These are phyloP conservation scores for Acleris emargana DNA, from an alignment of 2,888 invertebrate genomes.

Conservation along the genomic window DNA sequence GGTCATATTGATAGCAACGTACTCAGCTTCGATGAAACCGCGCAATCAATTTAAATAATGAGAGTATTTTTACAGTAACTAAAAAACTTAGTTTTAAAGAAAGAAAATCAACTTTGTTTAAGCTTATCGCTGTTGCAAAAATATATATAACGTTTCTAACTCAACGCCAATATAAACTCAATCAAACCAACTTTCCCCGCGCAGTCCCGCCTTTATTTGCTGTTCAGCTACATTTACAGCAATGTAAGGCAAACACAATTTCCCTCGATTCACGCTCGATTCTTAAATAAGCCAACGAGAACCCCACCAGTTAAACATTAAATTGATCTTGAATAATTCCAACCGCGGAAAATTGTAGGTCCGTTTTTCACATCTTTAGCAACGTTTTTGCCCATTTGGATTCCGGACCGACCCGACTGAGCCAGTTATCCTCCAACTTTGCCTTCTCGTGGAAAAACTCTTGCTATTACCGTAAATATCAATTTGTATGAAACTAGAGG, in stretches of 20 bases:
- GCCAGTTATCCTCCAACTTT: slow-evolving; percentile 77
- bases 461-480: slow-evolving; percentile 82
- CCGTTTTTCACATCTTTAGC: slow-evolving; percentile 72
- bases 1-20: too few species aligned
- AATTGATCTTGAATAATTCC: slow-evolving; percentile 70
- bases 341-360: slow-evolving; percentile 62
- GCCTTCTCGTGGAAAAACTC: slow-evolving; percentile 77
- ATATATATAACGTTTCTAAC: background rate
- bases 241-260: slow-evolving; percentile 44
- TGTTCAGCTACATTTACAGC: slow-evolving; percentile 23
- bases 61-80: background rate
- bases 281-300: slow-evolving; percentile 47
- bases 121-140: background rate
- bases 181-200: slow-evolving; percentile 1
- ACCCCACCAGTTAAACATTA: slow-evolving; percentile 63
- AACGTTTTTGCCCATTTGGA: slow-evolving; percentile 74
- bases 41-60: background rate
- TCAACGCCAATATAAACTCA: slow-evolving; percentile 1
- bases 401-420: slow-evolving; percentile 71
- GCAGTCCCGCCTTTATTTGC: slow-evolving; percentile 18
- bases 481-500: slow-evolving; percentile 82
- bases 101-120: background rate
- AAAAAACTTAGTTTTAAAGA: background rate
- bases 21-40: background rate
- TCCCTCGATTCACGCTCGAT: slow-evolving; percentile 45